Evolutionary conservation across 2,797 vertebrate species (phyloP), one percentile per base, ranked within the genome.

Genomic region (Delichon dasypus): DNA sequence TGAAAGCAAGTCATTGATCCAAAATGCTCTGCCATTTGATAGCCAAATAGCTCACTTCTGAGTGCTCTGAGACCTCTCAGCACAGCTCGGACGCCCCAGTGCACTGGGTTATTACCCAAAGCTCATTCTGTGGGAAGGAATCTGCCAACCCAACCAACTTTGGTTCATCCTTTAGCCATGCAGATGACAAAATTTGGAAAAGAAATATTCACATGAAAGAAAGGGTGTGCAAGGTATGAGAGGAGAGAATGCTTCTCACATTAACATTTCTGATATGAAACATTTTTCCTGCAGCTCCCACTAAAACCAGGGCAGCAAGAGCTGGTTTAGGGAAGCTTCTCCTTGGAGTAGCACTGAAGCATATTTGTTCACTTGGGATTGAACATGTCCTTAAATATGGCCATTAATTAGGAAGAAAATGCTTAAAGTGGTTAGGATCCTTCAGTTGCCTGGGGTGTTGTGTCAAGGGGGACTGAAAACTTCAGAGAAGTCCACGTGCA

Each of bases 81-180:
- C 44, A n/a, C 44, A 57, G 40, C 45, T 57, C 38, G 2, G 4
- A 53, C 47, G 36, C 19, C 13, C 11, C 1, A 0, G 6, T 10
- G 29, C 27, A 38, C 11, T 1, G 3, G 13, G 6, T 22, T 29
- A 68, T 50, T 32, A n/a, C 53, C 30, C 70, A 88, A 51, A 86
- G 11, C 77, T 73, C 21, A 0, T 25, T 4, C 64, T 76, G 9
- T 38, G 66, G 79, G 61, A 89, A 84, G 5, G 29, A 71, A 60
- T 77, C 55, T 78, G 57, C 45, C 55, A 71, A 64, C 53, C 5
- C 9, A 2, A 5, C 8, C 45, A 42, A 55, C 75, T 83, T 50
- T 32, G 27, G 51, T 30, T 81, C 70, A 76, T 58, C 32, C 32
- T 76, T 67, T 22, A 88, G 76, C 58, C 55, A 34, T 7, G 13